These are phyloP conservation scores for Scleropages formosus DNA, from an alignment of 2,797 vertebrate genomes.

Conservation along the genomic window DNA sequence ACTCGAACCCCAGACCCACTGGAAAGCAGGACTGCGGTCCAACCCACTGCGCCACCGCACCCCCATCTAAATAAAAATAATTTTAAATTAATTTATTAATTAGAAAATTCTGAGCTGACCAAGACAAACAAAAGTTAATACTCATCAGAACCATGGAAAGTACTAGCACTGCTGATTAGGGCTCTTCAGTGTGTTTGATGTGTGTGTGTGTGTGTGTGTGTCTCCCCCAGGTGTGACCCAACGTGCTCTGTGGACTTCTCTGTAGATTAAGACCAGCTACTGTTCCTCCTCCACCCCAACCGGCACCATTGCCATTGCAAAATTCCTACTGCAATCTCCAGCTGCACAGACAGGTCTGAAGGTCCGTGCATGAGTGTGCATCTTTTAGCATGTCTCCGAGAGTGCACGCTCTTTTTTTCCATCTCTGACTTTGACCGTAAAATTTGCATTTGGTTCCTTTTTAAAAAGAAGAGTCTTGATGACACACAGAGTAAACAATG, in stretches of 20 bases:
- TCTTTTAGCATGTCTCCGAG: neutral
- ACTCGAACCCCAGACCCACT: too few species aligned
- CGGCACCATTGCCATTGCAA: neutral
- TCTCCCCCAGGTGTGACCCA: neutral
- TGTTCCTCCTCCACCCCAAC: neutral
- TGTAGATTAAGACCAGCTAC: neutral
- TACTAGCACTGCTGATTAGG: too few species aligned
- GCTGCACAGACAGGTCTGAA: neutral
- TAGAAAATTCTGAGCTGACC: too few species aligned
- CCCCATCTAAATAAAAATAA: too few species aligned
- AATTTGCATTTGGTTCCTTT: conserved; percentile 27
- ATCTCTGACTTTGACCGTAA: conserved; percentile 7
- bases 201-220: neutral
- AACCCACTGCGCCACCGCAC: too few species aligned
- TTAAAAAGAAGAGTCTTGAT: neutral
- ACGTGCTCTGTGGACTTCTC: neutral
- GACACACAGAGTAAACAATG: neutral
- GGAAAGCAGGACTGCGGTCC: too few species aligned
- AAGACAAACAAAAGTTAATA: too few species aligned
- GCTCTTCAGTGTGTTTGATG: too few species aligned
- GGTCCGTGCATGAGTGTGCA: neutral
- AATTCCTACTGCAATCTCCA: too few species aligned
- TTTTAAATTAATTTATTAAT: too few species aligned
- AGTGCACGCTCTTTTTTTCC: neutral
- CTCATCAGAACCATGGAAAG: too few species aligned